A percentile compares a stretch with the other conserved stretches of the same genome.
These are phyloP conservation scores for Podocnemis expansa DNA, from an alignment of 2,113 vertebrate genomes.

Conservation along the genomic window DNA sequence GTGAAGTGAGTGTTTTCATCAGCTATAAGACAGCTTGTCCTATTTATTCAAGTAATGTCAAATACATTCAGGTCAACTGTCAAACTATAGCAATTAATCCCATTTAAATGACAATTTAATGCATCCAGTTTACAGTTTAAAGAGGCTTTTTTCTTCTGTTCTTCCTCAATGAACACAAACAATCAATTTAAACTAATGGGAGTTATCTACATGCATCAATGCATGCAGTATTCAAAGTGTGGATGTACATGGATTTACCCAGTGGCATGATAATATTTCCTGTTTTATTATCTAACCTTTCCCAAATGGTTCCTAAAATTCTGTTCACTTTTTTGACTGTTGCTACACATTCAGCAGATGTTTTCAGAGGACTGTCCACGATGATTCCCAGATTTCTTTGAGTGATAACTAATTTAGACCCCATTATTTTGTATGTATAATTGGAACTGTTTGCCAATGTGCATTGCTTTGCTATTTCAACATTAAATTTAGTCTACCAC, in stretches of 20 bases:
- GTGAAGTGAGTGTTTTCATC: no score
- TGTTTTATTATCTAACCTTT: not conserved
- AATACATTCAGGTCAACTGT: no score
- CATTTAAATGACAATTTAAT: no score
- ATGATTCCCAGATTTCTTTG: not conserved
- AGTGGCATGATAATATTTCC: not conserved
- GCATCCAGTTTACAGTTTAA: no score
- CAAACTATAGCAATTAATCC: no score
- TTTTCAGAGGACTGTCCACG: not conserved
- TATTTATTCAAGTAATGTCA: no score
- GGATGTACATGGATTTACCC: not conserved
- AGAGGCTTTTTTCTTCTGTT: no score
- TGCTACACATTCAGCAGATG: not conserved
- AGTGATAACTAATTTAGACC: not conserved
- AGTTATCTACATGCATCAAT: no score
- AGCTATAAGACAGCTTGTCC: no score
- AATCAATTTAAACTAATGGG: no score
- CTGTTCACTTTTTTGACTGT: not conserved
- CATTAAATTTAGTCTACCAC: not conserved
- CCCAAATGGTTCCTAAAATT: not conserved
- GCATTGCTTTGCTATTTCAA: not conserved
- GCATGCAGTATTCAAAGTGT: no score
- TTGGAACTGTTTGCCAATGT: not conserved
- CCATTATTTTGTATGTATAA: not conserved
- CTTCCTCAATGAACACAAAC: no score